phyloP scores from a whole-genome alignment of 1,140 invertebrate species.

The Leptinotarsa lineolata region DNA sequence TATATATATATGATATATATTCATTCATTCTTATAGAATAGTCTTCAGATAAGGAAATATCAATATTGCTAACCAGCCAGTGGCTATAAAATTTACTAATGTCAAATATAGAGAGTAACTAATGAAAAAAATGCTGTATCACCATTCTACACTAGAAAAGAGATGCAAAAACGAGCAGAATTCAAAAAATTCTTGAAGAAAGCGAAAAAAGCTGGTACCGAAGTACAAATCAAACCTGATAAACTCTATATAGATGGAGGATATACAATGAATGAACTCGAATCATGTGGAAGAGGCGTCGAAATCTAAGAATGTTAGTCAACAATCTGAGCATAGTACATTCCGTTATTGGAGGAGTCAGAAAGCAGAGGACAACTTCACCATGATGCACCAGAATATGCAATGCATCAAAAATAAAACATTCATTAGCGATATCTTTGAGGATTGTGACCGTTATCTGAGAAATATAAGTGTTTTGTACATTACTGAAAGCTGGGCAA shows the following conservation, averaged over 20 bases:
- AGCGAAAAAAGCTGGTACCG: background rate
- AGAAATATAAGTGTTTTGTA: background rate
- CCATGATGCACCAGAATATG: conserved; percentile 14
- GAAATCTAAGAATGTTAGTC: background rate
- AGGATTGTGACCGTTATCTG: background rate
- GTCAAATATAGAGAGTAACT: conserved; percentile 4
- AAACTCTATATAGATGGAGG: background rate
- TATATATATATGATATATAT: too few species aligned
- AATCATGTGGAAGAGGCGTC: background rate
- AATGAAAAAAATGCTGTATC: conserved; percentile 6
- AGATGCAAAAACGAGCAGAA: background rate
- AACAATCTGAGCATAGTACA: background rate
- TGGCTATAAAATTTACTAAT: background rate
- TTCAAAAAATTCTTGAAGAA: conserved; percentile 6
- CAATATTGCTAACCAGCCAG: background rate
- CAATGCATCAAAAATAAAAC: conserved; percentile 23
- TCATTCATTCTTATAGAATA: too few species aligned
- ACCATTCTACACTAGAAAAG: background rate
- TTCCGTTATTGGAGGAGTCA: background rate
- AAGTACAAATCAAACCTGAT: conserved; percentile 14
- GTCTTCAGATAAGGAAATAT: conserved; percentile 9
- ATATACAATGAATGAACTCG: background rate
- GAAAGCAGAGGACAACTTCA: conserved; percentile 10
- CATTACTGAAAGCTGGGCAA: conserved; percentile 5
- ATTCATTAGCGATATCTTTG: background rate